Evolutionary conservation across 1,140 invertebrate species (phyloP).

Genomic region (Cataglyphis hispanica): DNA sequence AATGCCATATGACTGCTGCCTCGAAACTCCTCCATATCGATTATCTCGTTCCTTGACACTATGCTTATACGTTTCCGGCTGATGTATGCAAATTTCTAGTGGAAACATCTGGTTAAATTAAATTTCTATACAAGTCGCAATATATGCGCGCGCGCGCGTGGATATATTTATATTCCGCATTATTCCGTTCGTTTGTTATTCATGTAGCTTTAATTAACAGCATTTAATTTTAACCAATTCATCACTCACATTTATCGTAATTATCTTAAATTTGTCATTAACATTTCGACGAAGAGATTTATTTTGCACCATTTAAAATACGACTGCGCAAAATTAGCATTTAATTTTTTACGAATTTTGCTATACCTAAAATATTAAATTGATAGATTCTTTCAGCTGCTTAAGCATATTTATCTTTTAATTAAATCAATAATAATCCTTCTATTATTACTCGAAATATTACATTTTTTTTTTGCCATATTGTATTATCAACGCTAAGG

Average conservation of each 20-base stretch:
- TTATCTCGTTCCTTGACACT: constrained; percentile 23
- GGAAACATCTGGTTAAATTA: constrained; percentile 2
- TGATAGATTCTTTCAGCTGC: background rate
- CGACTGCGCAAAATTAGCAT: too few relatives aligned
- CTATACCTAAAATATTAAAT: background rate
- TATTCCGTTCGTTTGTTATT: constrained; percentile 33
- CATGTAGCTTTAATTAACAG: constrained; percentile 34
- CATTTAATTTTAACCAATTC: constrained; percentile 22
- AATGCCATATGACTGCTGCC: background rate
- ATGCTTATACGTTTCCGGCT: constrained; percentile 17
- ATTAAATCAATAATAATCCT: background rate
- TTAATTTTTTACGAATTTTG: too few relatives aligned
- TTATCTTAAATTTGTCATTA: constrained; percentile 14
- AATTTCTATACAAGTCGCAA: background rate
- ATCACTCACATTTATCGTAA: background rate
- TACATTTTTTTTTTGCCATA: background rate
- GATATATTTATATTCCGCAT: background rate
- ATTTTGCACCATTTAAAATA: too few relatives aligned
- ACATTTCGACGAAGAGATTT: background rate
- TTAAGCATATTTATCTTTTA: too few relatives aligned
- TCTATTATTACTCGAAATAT: background rate
- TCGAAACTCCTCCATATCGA: constrained; percentile 5
- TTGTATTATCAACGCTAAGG: background rate
- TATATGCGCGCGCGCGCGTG: background rate
- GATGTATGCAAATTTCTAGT: constrained; percentile 21